Evolutionary conservation across 2,797 vertebrate species (phyloP).

Genomic region (Macroramphosus scolopax): DNA sequence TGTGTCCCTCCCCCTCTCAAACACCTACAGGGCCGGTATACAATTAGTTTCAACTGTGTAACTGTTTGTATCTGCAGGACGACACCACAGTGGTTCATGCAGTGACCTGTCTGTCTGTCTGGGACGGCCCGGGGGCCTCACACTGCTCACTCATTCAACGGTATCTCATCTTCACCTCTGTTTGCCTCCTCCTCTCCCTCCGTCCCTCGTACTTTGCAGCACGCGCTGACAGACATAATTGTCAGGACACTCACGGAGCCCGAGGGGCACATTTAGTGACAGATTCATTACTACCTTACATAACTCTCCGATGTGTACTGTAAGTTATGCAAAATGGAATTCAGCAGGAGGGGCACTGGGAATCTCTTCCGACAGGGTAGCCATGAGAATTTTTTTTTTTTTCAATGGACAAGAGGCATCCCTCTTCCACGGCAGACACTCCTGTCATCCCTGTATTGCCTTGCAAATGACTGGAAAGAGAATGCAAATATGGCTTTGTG

Average conservation of each 20-base stretch:
- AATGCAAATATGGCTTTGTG: constrained; percentile 68
- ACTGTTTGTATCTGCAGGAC: too few species aligned
- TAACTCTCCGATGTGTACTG: constrained; percentile 26
- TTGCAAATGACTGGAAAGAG: constrained; percentile 61
- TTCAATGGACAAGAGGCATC: constrained; percentile 25
- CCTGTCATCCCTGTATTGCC: constrained; percentile 56
- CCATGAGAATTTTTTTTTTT: constrained; percentile 8
- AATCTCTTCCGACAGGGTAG: constrained; percentile 10
- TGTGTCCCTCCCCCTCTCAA: too few species aligned
- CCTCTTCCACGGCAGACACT: constrained; percentile 26
- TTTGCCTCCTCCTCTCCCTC: too few species aligned
- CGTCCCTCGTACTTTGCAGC: constrained; percentile 23
- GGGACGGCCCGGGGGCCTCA: too few species aligned
- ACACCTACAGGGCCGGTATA: too few species aligned
- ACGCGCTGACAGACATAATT: constrained; percentile 32
- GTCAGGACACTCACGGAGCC: constrained; percentile 23
- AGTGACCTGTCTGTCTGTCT: too few species aligned
- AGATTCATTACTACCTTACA: constrained; percentile 24
- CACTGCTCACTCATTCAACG: too few species aligned
- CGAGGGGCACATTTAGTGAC: constrained; percentile 7
- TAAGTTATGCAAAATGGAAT: constrained; percentile 17
- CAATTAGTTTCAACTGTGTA: too few species aligned
- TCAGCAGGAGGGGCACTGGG: constrained; percentile 11
- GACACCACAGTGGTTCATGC: too few species aligned
- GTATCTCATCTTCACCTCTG: too few species aligned